These are phyloP conservation scores for Pectinophora gossypiella DNA, from an alignment of 1,140 invertebrate species.

Conservation along the genomic window DNA sequence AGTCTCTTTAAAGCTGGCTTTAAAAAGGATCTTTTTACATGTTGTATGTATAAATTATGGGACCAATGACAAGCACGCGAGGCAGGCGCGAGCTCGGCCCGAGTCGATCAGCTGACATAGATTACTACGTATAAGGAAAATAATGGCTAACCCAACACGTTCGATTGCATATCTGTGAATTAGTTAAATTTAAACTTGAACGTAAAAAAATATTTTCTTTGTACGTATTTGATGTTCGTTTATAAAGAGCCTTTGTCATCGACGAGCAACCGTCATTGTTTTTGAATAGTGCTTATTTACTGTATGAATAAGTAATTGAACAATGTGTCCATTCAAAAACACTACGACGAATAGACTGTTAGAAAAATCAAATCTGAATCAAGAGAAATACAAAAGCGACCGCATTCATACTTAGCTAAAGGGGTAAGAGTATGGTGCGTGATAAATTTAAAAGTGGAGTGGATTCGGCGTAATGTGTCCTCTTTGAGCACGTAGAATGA, in stretches of 20 bases:
- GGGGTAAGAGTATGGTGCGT: not conserved
- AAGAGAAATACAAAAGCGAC: too few species aligned
- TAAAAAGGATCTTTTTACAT: not conserved
- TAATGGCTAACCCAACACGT: constrained; percentile 1
- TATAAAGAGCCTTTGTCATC: not conserved
- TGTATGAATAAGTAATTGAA: not conserved
- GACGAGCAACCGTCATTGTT: not conserved
- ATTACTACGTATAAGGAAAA: constrained; percentile 3
- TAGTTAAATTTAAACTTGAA: not conserved
- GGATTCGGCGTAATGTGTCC: not conserved
- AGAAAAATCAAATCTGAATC: too few species aligned
- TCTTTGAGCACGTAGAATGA: not conserved
- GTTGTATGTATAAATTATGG: not conserved
- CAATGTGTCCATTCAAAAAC: not conserved
- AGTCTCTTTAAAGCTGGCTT: not conserved
- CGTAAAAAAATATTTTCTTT: not conserved
- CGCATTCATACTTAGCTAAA: not conserved
- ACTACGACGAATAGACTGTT: not conserved
- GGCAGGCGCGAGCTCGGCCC: not conserved
- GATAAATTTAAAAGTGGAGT: not conserved
- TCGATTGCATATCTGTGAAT: not conserved
- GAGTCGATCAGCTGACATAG: constrained; percentile 1
- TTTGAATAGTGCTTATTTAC: not conserved
- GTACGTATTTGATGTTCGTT: not conserved
- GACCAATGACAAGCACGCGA: not conserved